phyloP scores from a whole-genome alignment of 2,113 vertebrate genomes.

The Bos indicus region DNA sequence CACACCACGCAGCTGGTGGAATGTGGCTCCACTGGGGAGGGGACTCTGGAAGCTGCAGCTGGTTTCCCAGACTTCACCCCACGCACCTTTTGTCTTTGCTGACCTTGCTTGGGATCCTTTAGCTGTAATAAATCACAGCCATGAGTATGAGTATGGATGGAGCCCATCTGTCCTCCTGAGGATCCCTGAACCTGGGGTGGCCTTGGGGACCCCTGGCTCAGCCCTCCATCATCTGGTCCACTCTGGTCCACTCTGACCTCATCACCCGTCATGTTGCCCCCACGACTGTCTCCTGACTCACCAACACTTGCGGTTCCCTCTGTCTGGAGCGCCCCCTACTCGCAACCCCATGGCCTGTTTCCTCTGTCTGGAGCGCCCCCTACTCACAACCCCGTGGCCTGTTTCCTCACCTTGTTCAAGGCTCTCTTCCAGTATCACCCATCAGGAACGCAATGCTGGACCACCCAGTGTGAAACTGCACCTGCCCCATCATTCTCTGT shows the following conservation, averaged over 20 bases:
- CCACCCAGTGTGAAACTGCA: not conserved
- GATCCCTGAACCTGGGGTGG: not conserved
- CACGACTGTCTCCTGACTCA: not conserved
- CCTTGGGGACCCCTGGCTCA: not conserved
- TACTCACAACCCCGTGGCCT: fast-evolving
- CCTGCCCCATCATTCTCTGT: not conserved
- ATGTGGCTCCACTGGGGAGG: not conserved
- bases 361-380: not conserved
- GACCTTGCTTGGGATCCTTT: not conserved
- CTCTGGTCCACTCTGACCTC: not conserved
- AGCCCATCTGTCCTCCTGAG: not conserved
- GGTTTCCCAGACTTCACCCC: not conserved
- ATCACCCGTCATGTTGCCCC: fast-evolving
- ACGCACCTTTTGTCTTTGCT: not conserved
- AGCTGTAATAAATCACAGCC: not conserved
- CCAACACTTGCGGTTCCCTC: not conserved
- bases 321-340: not conserved
- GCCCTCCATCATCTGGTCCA: too few species aligned
- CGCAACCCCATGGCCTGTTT: fast-evolving
- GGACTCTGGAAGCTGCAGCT: not conserved
- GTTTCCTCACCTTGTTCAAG: fast-evolving
- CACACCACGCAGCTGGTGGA: not conserved
- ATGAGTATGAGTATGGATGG: not conserved
- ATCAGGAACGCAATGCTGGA: not conserved
- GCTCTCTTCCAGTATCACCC: not conserved